These are phyloP conservation scores for Garra rufa DNA, from an alignment of 2,113 vertebrate genomes.

Conservation along the genomic window DNA sequence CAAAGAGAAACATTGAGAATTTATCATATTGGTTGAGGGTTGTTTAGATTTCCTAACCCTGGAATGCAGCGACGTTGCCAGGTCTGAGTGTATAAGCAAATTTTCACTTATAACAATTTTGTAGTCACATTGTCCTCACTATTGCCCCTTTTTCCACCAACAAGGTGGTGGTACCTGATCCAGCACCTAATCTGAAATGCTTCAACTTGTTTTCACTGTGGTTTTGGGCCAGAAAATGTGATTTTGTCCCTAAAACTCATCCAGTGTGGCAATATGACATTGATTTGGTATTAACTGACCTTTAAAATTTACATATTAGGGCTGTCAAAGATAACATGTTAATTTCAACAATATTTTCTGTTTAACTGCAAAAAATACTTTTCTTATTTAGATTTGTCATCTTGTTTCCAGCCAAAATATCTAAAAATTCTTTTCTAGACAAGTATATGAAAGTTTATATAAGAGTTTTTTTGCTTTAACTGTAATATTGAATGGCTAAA, in stretches of 20 bases:
- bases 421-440: too few species aligned
- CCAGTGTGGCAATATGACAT: neutral
- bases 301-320: neutral
- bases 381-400: too few species aligned
- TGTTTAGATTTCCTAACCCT: constrained; percentile 54
- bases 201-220: neutral
- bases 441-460: too few species aligned
- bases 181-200: neutral
- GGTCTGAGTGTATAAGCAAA: constrained; percentile 27
- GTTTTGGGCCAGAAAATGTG: neutral
- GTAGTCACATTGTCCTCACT: neutral
- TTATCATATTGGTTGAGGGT: constrained; percentile 45
- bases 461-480: too few species aligned
- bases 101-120: constrained; percentile 25
- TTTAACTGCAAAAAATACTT: too few species aligned
- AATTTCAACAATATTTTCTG: too few species aligned
- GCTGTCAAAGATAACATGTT: neutral
- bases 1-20: constrained; percentile 56
- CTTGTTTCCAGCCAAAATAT: too few species aligned
- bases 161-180: neutral
- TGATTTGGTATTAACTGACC: neutral
- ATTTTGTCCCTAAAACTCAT: neutral
- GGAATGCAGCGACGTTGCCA: constrained; percentile 41
- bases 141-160: neutral
- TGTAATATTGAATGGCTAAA: too few species aligned